A percentile compares a stretch with the other conserved stretches of the same genome.
These are phyloP conservation scores for Climacteris rufus DNA, from an alignment of 2,113 vertebrate species.

Conservation along the genomic window DNA sequence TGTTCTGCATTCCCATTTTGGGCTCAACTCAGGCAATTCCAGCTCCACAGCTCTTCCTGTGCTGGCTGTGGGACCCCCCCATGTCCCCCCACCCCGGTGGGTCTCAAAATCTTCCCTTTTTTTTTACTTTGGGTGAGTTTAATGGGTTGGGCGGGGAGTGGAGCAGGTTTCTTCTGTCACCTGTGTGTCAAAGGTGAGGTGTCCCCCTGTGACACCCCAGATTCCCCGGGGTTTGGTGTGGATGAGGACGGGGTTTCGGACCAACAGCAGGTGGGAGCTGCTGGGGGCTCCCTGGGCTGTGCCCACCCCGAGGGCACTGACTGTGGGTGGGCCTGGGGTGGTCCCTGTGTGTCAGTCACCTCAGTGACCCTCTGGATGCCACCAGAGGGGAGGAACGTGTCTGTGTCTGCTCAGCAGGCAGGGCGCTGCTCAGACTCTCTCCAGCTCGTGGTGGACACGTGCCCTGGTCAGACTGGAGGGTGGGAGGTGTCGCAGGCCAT, in stretches of 20 bases:
- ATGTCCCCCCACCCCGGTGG: not conserved
- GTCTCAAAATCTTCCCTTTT: not conserved
- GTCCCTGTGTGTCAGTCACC: not conserved
- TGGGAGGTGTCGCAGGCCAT: not conserved
- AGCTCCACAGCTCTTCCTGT: not conserved
- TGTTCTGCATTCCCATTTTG: not conserved
- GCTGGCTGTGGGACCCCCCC: not conserved
- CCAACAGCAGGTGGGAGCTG: not conserved
- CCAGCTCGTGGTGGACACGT: rapidly evolving
- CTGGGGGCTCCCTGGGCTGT: no score
- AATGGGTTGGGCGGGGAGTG: not conserved
- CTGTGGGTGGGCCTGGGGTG: not conserved
- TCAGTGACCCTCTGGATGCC: rapidly evolving
- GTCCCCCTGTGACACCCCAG: not conserved
- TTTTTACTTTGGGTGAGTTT: not conserved
- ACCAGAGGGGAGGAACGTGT: not conserved
- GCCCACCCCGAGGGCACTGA: not conserved
- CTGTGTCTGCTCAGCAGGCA: rapidly evolving
- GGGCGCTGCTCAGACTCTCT: not conserved
- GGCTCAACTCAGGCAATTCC: not conserved
- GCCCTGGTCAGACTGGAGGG: rapidly evolving
- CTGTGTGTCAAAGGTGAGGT: not conserved
- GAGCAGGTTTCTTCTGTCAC: not conserved
- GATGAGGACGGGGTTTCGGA: not conserved
- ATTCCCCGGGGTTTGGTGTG: not conserved